Evolutionary conservation across 1,140 invertebrate genomes (phyloP).

Genomic region (Drosophila rhopaloa): DNA sequence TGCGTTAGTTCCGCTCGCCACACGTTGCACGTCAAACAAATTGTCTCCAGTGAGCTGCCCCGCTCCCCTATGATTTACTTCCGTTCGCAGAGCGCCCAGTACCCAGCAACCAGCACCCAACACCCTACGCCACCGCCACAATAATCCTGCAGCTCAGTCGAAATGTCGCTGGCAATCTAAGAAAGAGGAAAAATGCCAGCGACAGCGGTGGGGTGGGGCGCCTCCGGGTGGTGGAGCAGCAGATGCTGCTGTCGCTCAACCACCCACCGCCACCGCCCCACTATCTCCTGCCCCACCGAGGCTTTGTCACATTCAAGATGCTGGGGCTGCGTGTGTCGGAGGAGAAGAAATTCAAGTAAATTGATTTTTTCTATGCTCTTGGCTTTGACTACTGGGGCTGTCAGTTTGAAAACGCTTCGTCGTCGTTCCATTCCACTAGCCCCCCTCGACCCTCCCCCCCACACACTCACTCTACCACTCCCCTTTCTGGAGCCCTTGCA

Average conservation of each 20-base stretch:
- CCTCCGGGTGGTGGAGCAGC: slow-evolving; percentile 31
- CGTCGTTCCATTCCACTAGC: slow-evolving; percentile 29
- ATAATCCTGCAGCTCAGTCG: slow-evolving; percentile 80
- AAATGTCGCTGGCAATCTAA: slow-evolving; percentile 76
- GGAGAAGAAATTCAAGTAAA: slow-evolving; percentile 78
- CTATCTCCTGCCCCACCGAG: slow-evolving; percentile 19
- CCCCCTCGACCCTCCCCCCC: neutral
- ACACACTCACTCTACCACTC: neutral
- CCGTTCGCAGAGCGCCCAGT: neutral
- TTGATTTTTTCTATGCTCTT: slow-evolving; percentile 71
- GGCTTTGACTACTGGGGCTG: slow-evolving; percentile 67
- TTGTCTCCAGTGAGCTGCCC: slow-evolving; percentile 51
- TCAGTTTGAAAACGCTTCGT: slow-evolving; percentile 67
- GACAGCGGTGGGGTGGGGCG: slow-evolving; percentile 48
- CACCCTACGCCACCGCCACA: slow-evolving; percentile 38
- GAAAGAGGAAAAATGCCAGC: slow-evolving; percentile 74
- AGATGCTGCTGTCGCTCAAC: slow-evolving; percentile 77
- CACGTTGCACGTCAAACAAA: slow-evolving; percentile 81
- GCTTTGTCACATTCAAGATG: slow-evolving; percentile 78
- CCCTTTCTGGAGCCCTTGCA: slow-evolving; percentile 43
- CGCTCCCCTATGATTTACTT: slow-evolving; percentile 25
- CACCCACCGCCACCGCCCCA: slow-evolving; percentile 10
- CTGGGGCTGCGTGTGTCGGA: slow-evolving; percentile 50
- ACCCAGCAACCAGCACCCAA: neutral
- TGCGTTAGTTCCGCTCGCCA: slow-evolving; percentile 74